Base-by-base conservation (phyloP, 1,140 invertebrate species). In the Daktulosphaira vitifoliae region DNA sequence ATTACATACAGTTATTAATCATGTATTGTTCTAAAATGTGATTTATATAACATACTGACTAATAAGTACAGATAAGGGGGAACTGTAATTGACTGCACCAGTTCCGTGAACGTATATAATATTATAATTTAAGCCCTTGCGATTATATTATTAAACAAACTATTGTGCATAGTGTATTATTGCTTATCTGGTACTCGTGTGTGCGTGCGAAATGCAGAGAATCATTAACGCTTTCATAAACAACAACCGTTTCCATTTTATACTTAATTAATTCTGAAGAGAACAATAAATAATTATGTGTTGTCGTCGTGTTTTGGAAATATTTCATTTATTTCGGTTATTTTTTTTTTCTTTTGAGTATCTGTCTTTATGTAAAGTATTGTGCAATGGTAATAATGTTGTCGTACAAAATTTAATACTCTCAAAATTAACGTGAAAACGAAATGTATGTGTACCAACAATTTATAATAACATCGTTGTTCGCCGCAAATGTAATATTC, bases 191-290 rank as follows among this genome's bases (percentile, higher is more conserved):
- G 51, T 38, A 18, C 11, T 22, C 23, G 37, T 33, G 53, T 29
- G n/a, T 16, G 39, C 39, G n/a, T 16, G 9, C 56, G 56, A 62
- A 44, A 59, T 23, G 39, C 42, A 9, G 42, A 48, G 56, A 62
- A 62, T 62, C 56, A 38, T 59, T 59, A 59, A 59, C 37, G 56
- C 42, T 62, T 48, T 62, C 56, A 46, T 48, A 62, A 46, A 62
- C 56, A 62, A 62, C 56, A 46, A 62, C 42, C 56, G 56, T 62
- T 53, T 53, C 51, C 26, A 53, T 53, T 62, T 62, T 62, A 62
- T 62, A 62, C 42, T 62, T 62, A 62, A 62, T 62, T 62, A 62
- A 62, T 62, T 62, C 56, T 39, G 29, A 48, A 33, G 56, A 62
- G 56, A 48, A 62, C 56, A 48, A 62, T 62, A 62, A 62, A 59